Percentiles rank a stretch among this genome's conserved stretches.
These are phyloP conservation scores for Papilio demoleus DNA, from an alignment of 2,888 invertebrate species.

Conservation along the genomic window DNA sequence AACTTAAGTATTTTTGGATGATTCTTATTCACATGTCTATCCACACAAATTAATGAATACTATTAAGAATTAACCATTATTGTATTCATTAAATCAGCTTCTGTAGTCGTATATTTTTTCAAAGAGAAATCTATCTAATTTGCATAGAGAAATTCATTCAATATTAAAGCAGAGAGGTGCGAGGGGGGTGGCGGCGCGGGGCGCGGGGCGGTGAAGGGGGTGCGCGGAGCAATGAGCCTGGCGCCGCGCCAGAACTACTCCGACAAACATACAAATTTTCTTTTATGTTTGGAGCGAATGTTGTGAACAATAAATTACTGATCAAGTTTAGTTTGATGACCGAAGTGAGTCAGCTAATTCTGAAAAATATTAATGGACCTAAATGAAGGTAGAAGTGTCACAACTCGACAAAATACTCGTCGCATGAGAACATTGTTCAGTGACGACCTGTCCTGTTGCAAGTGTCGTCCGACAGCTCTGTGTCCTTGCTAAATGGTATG, in stretches of 20 bases:
- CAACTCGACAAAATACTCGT: not conserved
- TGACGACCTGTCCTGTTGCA: too few species aligned
- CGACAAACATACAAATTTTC: not conserved
- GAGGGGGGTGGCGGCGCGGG: not conserved
- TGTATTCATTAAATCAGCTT: not conserved
- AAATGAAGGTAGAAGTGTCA: not conserved
- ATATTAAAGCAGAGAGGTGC: not conserved
- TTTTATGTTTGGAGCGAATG: not conserved
- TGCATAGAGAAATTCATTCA: not conserved
- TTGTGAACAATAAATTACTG: not conserved
- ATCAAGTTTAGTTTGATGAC: not conserved
- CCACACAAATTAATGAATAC: not conserved
- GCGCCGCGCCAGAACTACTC: not conserved
- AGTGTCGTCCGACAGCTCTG: too few species aligned
- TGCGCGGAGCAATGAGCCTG: not conserved
- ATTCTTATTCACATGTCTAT: too few species aligned
- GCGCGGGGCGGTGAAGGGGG: not conserved
- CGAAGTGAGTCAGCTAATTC: not conserved
- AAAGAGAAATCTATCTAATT: not conserved
- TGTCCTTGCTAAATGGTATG: too few species aligned
- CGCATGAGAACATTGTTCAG: not conserved
- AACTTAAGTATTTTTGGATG: too few species aligned
- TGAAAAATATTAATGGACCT: not conserved
- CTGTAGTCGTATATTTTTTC: not conserved
- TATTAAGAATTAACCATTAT: not conserved